These are phyloP conservation scores for Polypedilum vanderplanki DNA, from an alignment of 1,140 invertebrate genomes.

Conservation along the genomic window DNA sequence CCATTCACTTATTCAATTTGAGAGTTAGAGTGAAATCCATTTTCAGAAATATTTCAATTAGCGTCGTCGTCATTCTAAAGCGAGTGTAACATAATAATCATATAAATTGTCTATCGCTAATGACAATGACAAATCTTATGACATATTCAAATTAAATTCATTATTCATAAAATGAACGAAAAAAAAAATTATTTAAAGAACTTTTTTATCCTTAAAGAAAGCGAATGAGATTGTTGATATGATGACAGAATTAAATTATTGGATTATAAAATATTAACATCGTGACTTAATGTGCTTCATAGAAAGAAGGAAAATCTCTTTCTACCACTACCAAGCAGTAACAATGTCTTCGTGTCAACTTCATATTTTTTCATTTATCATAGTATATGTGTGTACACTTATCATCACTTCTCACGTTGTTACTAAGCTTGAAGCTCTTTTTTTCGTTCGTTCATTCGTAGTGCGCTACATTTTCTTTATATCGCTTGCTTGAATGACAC, in stretches of 20 bases:
- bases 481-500: no score
- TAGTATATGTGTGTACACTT: neutral
- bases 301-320: neutral
- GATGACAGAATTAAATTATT: conserved; percentile 15
- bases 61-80: neutral
- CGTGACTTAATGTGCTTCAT: neutral
- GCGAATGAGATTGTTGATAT: neutral
- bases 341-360: neutral
- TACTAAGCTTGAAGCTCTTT: neutral
- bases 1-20: no score
- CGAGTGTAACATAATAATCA: neutral
- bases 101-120: conserved; percentile 13
- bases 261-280: conserved; percentile 25
- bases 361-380: neutral
- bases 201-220: conserved; percentile 4
- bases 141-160: conserved; percentile 14
- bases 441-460: neutral
- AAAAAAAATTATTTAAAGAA: neutral
- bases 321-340: neutral
- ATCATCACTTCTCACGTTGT: conserved; percentile 1
- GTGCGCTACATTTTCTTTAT: no score
- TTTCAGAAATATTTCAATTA: conserved; percentile 11
- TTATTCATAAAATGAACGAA: neutral
- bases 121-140: neutral
- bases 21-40: no score